Percentiles rank a stretch among this genome's conserved stretches.
These are phyloP conservation scores for Hofmannophila pseudospretella DNA, from an alignment of 2,888 invertebrate genomes.

Conservation along the genomic window DNA sequence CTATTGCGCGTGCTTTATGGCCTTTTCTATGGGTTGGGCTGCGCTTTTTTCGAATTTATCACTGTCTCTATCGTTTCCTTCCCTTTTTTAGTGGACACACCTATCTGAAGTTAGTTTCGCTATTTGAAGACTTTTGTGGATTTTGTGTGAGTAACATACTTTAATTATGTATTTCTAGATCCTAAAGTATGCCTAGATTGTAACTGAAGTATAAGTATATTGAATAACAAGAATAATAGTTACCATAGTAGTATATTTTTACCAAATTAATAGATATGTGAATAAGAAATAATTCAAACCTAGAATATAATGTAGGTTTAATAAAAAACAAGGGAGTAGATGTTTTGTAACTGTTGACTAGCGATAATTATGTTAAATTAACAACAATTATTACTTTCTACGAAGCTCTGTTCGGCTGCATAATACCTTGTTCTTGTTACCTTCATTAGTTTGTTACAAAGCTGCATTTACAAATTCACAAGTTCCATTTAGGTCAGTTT, in stretches of 20 bases:
- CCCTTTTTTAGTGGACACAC: conserved; percentile 46
- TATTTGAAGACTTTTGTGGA: no score
- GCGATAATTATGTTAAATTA: conserved; percentile 12
- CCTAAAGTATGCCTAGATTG: no score
- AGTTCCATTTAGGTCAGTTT: conserved; percentile 9
- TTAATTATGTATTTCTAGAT: no score
- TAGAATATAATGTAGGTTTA: no score
- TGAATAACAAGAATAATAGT: no score
- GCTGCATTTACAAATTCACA: conserved; percentile 9
- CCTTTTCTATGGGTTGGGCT: conserved; percentile 17
- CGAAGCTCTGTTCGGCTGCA: conserved; percentile 8
- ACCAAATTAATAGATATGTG: no score
- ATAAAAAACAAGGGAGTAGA: neutral
- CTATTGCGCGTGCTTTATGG: conserved; percentile 26
- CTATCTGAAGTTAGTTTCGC: conserved; percentile 13
- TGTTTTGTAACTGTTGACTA: conserved; percentile 5
- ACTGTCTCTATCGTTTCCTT: conserved; percentile 49
- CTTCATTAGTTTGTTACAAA: conserved; percentile 6
- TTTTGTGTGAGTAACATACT: no score
- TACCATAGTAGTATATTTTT: no score
- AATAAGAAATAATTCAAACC: no score
- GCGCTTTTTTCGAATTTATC: conserved; percentile 59
- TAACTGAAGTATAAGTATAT: no score
- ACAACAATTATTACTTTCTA: conserved; percentile 10
- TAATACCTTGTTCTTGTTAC: conserved; percentile 8